Base-by-base conservation (phyloP, 1,140 invertebrate genomes). In the Heliconius eleuchia region DNA sequence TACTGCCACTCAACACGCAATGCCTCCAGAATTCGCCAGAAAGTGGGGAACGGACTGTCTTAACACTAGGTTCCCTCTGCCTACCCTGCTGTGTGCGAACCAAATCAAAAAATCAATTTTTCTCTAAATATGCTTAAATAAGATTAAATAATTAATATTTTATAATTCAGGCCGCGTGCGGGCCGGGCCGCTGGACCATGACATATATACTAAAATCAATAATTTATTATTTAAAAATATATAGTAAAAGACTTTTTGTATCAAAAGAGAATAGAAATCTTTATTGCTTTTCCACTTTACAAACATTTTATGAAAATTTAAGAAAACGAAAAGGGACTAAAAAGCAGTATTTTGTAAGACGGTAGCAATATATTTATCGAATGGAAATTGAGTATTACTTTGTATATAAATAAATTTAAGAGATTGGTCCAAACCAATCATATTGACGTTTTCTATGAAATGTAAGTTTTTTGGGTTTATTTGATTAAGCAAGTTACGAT, bases 341-440 rank as follows among this genome's bases (percentile, higher is more conserved):
- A 34, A 60, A 60, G 57, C 27, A 27, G 3, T 9, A 27, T 60
- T 60, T 60, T 60, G 23, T n/a, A 3, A 60, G 8, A 50, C 18
- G 23, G 9, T 60, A 30, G 57, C 57, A 60, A 60, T 57, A 57
- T 57, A 57, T n/a, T 57, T 57, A 52, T 27, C 23, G n/a, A 60
- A 60, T 60, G 8, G 57, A 60, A 60, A 60, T 60, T 60, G 57
- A 60, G 19, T 60, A 60, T 13, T 27, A 60, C 57, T 57, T 57
- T 23, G 8, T 57, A 57, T 57, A 57, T 57, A 13, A 27, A 23
- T 60, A 27, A 30, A 23, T 60, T 23, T 60, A 60, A 60, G 57
- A 30, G 23, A 60, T 60, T 60, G 57, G 11, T 9, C 3, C 23
- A 7, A n/a, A 42, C 42, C 42, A 42, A 42, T 42, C 9, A 27